phyloP scores from a whole-genome alignment of 2,888 invertebrate genomes.

The Ligdia adustata region DNA sequence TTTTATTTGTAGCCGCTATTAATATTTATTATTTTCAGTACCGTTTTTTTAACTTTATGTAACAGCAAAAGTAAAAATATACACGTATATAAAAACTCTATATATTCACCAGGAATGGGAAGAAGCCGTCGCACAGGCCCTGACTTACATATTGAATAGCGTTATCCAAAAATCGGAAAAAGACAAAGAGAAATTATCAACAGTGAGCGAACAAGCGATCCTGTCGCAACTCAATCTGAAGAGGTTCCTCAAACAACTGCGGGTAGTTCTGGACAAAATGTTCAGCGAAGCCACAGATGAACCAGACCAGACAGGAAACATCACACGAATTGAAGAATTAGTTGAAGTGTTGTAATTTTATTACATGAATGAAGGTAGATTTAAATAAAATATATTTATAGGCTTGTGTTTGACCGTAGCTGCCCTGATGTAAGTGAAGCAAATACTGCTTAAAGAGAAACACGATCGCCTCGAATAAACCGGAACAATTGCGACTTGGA shows the following conservation, averaged over 20 bases:
- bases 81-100: slow-evolving; percentile 27
- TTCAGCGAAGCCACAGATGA: slow-evolving; percentile 51
- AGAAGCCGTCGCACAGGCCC: slow-evolving; percentile 87
- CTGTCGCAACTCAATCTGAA: slow-evolving; percentile 72
- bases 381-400: too few species aligned
- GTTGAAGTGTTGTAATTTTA: slow-evolving; percentile 72
- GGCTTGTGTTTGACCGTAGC: too few species aligned
- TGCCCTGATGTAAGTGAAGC: too few species aligned
- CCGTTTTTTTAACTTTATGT: too few species aligned
- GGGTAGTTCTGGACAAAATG: slow-evolving; percentile 64
- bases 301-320: slow-evolving; percentile 35
- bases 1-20: too few species aligned
- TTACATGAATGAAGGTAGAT: too few species aligned
- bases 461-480: too few species aligned
- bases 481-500: too few species aligned
- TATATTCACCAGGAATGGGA: slow-evolving; percentile 88
- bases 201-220: slow-evolving; percentile 75
- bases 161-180: slow-evolving; percentile 86
- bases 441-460: too few species aligned
- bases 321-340: slow-evolving; percentile 70
- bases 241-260: slow-evolving; percentile 70
- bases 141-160: slow-evolving; percentile 86
- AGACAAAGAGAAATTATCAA: slow-evolving; percentile 83
- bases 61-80: too few species aligned
- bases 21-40: too few species aligned